Conservation (phyloP, 2,113 vertebrate genomes). For the Mionectes macconnelli region DNA sequence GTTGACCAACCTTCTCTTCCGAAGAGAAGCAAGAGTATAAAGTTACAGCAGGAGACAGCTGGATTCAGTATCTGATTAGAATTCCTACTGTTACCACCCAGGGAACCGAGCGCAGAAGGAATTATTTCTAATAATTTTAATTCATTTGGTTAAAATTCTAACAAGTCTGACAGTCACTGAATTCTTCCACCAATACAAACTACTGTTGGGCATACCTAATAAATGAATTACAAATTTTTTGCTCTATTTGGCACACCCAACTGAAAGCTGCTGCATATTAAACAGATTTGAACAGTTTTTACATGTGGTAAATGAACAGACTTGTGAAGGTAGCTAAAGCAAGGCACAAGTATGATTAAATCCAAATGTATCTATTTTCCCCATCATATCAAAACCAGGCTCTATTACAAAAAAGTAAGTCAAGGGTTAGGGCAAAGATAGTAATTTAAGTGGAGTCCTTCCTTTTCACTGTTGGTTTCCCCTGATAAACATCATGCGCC, state of each 20-base stretch:
- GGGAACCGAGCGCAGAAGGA: not conserved
- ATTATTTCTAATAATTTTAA: constrained; percentile 6
- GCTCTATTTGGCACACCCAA: not conserved
- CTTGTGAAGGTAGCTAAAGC: not conserved
- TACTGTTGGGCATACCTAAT: not conserved
- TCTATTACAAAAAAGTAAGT: not conserved
- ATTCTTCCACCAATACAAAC: not conserved
- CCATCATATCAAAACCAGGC: not conserved
- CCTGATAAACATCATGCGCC: rapidly evolving
- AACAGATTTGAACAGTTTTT: not conserved
- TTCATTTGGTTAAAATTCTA: not conserved
- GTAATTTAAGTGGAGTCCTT: not conserved
- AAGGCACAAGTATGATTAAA: not conserved
- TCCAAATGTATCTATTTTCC: not conserved
- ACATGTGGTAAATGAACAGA: not conserved
- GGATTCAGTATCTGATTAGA: not conserved
- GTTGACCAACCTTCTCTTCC: not conserved
- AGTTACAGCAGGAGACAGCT: not conserved
- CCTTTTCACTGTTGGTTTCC: not conserved
- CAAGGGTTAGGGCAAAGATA: not conserved
- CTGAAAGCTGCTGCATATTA: not conserved
- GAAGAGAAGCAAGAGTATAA: not conserved
- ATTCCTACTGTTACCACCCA: not conserved
- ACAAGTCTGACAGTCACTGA: not conserved
- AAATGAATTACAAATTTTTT: not conserved